Conservation (phyloP, 2,797 vertebrate species). For the Mormyrus proboscirostris region DNA sequence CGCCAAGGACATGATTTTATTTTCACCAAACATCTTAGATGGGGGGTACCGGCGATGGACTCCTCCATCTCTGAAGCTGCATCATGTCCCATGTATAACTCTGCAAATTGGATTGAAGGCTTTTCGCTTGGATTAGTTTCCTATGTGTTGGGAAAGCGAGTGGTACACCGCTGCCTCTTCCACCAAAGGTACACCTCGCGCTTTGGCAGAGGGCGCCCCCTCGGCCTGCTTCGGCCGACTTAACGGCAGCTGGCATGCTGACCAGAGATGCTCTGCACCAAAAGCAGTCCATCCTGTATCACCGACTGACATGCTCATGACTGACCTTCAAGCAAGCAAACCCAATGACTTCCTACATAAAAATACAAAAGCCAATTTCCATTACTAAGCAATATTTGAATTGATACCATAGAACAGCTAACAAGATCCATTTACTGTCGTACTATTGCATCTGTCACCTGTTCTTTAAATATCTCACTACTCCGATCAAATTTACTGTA, state of each 20-base stretch:
- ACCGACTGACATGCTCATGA: background rate
- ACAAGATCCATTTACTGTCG: background rate
- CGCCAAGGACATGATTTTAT: background rate
- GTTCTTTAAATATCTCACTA: constrained; percentile 10
- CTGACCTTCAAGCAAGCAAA: background rate
- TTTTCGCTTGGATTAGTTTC: constrained; percentile 38
- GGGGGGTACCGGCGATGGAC: background rate
- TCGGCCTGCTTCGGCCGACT: background rate
- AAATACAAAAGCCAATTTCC: constrained; percentile 3
- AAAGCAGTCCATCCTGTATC: background rate
- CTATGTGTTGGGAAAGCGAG: constrained; percentile 12
- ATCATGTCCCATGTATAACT: constrained; percentile 18
- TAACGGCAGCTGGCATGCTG: background rate
- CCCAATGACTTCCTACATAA: background rate
- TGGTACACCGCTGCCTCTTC: background rate
- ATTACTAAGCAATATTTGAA: constrained; percentile 5
- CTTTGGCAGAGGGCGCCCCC: background rate
- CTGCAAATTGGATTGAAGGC: constrained; percentile 41
- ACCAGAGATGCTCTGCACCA: background rate
- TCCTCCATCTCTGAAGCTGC: background rate
- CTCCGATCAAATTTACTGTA: background rate
- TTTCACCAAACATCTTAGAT: background rate
- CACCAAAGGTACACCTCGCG: background rate
- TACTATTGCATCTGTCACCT: background rate
- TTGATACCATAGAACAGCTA: background rate